These are phyloP conservation scores for Uria aalge DNA, from an alignment of 2,113 vertebrate genomes.

Conservation along the genomic window DNA sequence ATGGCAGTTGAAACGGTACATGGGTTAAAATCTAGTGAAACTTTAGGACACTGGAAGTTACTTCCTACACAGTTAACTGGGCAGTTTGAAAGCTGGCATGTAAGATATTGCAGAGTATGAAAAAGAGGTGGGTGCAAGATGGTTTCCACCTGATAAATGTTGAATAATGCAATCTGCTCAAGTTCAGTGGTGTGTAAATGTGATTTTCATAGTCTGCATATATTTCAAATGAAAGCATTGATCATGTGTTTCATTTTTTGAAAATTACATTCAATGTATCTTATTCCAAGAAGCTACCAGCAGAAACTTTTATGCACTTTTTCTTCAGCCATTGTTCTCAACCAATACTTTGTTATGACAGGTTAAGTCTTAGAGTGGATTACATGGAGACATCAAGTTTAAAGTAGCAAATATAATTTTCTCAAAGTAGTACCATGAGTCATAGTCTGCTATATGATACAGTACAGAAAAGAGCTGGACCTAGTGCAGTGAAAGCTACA, in stretches of 20 bases:
- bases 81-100: neutral
- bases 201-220: neutral
- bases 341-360: neutral
- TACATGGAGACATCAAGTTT: neutral
- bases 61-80: neutral
- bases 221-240: neutral
- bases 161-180: neutral
- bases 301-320: neutral
- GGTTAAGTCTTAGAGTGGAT: neutral
- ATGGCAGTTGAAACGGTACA: neutral
- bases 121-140: neutral
- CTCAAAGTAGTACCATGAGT: neutral
- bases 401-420: neutral
- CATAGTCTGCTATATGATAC: neutral
- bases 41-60: neutral
- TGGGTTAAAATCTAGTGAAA: neutral
- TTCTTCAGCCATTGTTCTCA: neutral
- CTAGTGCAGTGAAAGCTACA: neutral
- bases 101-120: neutral
- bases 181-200: neutral
- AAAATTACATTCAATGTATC: neutral
- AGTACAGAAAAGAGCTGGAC: neutral
- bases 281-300: neutral
- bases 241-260: neutral
- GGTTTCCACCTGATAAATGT: fast-evolving